phyloP scores from a whole-genome alignment of 2,797 vertebrate species.

The Microctenopoma lineatum region DNA sequence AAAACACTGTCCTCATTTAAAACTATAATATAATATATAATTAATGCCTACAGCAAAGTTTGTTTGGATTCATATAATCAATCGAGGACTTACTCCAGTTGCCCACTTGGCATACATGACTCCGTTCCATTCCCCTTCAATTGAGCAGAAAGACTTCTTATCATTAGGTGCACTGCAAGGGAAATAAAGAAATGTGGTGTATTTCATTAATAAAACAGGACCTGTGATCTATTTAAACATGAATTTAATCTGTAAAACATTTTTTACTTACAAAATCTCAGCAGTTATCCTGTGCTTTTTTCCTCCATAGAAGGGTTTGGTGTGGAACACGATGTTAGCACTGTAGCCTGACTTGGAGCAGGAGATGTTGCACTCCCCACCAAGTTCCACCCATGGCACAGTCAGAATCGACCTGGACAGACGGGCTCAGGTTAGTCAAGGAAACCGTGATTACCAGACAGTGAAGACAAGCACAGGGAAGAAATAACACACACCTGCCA shows the following conservation, averaged over 20 bases:
- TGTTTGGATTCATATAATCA: background rate
- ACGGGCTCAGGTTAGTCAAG: slow-evolving; percentile 28
- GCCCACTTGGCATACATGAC: slow-evolving; percentile 95
- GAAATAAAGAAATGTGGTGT: background rate
- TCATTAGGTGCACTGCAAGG: slow-evolving; percentile 92
- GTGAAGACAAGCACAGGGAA: background rate
- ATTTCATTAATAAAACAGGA: background rate
- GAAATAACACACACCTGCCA: slow-evolving; percentile 86
- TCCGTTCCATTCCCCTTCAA: slow-evolving; percentile 99
- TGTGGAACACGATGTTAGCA: slow-evolving; percentile 95
- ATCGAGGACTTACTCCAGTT: slow-evolving; percentile 89
- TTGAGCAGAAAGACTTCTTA: slow-evolving; percentile 96
- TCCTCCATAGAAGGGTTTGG: slow-evolving; percentile 98
- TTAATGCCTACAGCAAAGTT: background rate
- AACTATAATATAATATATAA: no score
- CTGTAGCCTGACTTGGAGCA: slow-evolving; percentile 98
- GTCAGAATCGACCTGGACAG: slow-evolving; percentile 95
- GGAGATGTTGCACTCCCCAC: slow-evolving; percentile 95
- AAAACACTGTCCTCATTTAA: background rate
- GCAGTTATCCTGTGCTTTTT: slow-evolving; percentile 99
- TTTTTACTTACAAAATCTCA: slow-evolving; percentile 92
- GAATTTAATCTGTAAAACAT: background rate
- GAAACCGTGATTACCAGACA: background rate
- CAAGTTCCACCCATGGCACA: slow-evolving; percentile 98
- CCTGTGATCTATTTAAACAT: background rate